Base-by-base conservation (phyloP, 2,113 vertebrate species). In the Plectropomus leopardus region DNA sequence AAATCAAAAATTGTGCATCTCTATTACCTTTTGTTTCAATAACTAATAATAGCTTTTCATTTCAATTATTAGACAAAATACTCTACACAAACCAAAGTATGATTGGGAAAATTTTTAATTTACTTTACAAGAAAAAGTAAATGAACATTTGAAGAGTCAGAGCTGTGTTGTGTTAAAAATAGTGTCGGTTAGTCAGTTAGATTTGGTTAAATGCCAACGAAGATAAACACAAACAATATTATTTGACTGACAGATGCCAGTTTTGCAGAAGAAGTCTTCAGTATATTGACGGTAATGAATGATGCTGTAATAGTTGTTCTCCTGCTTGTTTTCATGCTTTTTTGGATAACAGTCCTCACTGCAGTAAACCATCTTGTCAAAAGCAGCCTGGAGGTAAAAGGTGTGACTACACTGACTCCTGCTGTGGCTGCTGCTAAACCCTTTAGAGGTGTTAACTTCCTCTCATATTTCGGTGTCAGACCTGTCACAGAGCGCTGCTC, bases 391-490 rank as follows among this genome's bases (percentile, higher is more conserved):
- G 60, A 82, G 78, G 71, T 78, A 28, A 78, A 74, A 80, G 64
- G 36, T 78, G 48, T 13, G 57, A 76, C 58, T 55, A 47, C 21
- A 21, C 44, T 23, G 80, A 4, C 58, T 80, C 58, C 36, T 1
- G 1, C 78, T 63, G 32, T 13, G 26, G 55, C 70, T 60, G 61
- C 68, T 53, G 36, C 66, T 66, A 67, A 60, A 80, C 57, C 65
- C 50, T 85, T 79, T 54, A 72, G 79, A 70, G 40, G 26, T 40
- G 10, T 72, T 73, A 83, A 76, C 36, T 17, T 82, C 47, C 48
- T 70, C 40, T 72, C 68, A 23, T 75, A 73, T 60, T 82, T 48
- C 14, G n/a, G 59, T 84, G 73, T 86, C 73, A 74, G 34, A 76
- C 42, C 30, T 76, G 80, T 89, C 83, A 72, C 60, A 54, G 26